phyloP scores from a whole-genome alignment of 2,797 vertebrate genomes.

The Nasua narica region DNA sequence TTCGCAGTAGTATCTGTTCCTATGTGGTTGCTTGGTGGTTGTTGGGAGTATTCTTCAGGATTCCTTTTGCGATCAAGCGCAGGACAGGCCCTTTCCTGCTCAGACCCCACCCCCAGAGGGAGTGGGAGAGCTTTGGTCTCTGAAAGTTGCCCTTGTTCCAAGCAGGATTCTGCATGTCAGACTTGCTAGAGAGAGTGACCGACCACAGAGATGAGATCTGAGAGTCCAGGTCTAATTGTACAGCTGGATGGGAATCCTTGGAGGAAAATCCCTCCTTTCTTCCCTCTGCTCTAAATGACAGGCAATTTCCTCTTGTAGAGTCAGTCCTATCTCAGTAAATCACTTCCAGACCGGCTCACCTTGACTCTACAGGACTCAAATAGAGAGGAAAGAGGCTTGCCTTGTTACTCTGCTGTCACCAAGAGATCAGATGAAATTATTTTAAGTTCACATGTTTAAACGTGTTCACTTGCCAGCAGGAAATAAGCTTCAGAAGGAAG shows the following conservation, averaged over 20 bases:
- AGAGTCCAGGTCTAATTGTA: background rate
- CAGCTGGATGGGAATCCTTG: background rate
- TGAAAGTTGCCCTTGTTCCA: background rate
- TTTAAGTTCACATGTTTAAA: background rate
- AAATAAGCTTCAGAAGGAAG: background rate
- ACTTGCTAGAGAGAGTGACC: background rate
- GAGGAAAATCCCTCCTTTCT: rapidly evolving
- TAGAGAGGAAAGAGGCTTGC: background rate
- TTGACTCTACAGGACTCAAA: background rate
- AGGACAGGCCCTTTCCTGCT: background rate
- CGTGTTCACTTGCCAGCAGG: background rate
- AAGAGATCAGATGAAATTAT: background rate
- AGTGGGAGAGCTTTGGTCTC: background rate
- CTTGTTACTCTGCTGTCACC: background rate
- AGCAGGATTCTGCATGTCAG: background rate
- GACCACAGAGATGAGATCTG: rapidly evolving
- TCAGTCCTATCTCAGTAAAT: rapidly evolving
- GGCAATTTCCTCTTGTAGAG: background rate
- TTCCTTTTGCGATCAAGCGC: background rate
- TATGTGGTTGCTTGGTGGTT: background rate
- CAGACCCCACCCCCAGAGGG: background rate
- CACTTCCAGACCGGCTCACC: background rate
- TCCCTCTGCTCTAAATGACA: background rate
- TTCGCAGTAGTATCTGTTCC: background rate
- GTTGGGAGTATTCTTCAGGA: background rate